Evolutionary conservation across 2,113 vertebrate species (phyloP).

Genomic region (Dolichotis patagonum): DNA sequence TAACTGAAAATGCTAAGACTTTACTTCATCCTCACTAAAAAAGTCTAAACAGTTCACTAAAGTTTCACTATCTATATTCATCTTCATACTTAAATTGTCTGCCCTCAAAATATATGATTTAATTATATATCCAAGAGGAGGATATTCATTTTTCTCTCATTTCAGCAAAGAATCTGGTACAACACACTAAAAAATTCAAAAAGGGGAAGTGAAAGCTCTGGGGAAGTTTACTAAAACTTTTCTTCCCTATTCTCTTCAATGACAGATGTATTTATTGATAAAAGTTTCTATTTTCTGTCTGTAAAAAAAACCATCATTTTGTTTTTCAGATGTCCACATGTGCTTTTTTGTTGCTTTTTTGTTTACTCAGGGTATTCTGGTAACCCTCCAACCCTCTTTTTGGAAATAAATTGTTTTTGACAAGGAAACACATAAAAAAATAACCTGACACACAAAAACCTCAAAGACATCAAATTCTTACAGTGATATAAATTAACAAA

Average conservation of each 20-base stretch:
- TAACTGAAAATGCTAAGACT: background rate
- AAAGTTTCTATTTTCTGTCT: slow-evolving; percentile 40
- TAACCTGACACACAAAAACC: background rate
- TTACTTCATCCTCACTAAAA: background rate
- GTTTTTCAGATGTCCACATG: background rate
- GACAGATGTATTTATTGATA: background rate
- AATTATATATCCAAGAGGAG: background rate
- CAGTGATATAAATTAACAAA: background rate
- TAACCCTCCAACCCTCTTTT: background rate
- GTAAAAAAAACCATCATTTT: background rate
- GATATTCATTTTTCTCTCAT: background rate
- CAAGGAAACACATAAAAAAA: background rate
- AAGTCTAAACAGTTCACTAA: slow-evolving; percentile 35
- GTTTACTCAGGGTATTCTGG: background rate
- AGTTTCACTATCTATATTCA: background rate
- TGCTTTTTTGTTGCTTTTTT: background rate
- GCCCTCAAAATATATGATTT: background rate
- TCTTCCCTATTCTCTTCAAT: background rate
- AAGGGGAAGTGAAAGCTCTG: slow-evolving; percentile 42
- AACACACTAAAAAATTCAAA: slow-evolving; percentile 4
- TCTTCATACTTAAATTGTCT: background rate
- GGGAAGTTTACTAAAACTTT: slow-evolving; percentile 47
- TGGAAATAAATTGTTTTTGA: background rate
- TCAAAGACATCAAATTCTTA: background rate
- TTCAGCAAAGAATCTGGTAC: background rate